Percentiles rank a stretch among this genome's conserved stretches.
These are phyloP conservation scores for Aricia artaxerxes DNA, from an alignment of 2,888 invertebrate genomes.

Conservation along the genomic window DNA sequence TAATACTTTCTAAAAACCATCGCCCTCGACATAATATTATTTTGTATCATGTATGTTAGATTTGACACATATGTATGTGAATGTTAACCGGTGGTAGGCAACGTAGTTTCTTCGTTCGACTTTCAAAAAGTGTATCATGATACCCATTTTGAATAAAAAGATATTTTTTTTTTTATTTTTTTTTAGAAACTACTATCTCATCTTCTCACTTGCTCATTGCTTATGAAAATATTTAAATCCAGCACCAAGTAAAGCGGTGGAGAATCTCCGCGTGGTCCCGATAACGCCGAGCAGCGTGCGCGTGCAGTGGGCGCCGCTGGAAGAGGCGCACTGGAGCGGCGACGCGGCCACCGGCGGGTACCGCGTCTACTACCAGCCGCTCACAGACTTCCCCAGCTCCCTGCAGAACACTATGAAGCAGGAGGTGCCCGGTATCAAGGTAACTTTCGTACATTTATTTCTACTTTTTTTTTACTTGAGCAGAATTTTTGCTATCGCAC, in stretches of 20 bases:
- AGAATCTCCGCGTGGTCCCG: conserved; percentile 91
- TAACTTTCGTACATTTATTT: conserved; percentile 47
- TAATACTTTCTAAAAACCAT: too few relatives aligned
- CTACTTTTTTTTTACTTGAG: background rate
- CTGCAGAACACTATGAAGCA: conserved; percentile 91
- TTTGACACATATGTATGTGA: too few relatives aligned
- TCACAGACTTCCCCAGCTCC: conserved; percentile 93
- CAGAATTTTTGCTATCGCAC: too few relatives aligned
- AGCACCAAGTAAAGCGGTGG: conserved; percentile 93
- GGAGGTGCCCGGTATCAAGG: conserved; percentile 90
- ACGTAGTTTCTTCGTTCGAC: too few relatives aligned
- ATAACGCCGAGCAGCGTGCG: conserved; percentile 96
- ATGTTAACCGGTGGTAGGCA: too few relatives aligned
- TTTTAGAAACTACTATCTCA: too few relatives aligned
- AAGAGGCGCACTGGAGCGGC: conserved; percentile 91
- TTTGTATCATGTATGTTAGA: too few relatives aligned
- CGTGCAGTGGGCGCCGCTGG: conserved; percentile 93
- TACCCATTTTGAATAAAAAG: too few relatives aligned
- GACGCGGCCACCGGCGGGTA: conserved; percentile 94
- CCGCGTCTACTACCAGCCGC: conserved; percentile 92
- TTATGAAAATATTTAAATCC: conserved; percentile 31
- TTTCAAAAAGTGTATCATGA: too few relatives aligned
- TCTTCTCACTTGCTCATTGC: too few relatives aligned
- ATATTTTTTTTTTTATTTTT: too few relatives aligned
- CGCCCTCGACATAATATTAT: too few relatives aligned